Evolutionary conservation across 2,113 vertebrate species (phyloP), one percentile per base, ranked within the genome.

Genomic region (Chascanopsetta lugubris): DNA sequence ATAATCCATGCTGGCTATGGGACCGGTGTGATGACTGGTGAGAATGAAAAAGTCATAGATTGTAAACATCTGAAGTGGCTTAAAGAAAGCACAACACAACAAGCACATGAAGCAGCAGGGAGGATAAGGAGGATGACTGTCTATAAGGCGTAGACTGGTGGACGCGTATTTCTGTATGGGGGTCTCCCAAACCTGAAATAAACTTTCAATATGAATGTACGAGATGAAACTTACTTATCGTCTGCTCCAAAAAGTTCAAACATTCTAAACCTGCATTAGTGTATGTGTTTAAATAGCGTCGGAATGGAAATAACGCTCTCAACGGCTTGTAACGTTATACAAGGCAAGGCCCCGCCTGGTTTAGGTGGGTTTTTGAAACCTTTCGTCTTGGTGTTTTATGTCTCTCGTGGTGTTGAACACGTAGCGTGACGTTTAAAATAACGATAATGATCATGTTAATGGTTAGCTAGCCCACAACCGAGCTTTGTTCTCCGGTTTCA

Each of bases 401-500:
- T 27, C 36, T 21, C 11, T 61, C 22, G 8, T 17, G 20, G n/a
- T 49, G 32, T 20, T 2, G 7, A 48, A 40, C 4, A 55, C 18
- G 21, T 24, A 4, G 5, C 18, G 8, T 38, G 17, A 42, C 65
- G 40, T 2, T 0, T 43, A 43, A 34, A 47, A 34, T 1, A 76
- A 26, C 17, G 30, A 59, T 27, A 29, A 1, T 30, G 22, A 65
- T 48, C 72, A 46, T 25, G 59, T 61, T 20, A 74, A 70, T 34
- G 17, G 21, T 69, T 55, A 66, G 85, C 75, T 77, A 46, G 63
- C 78, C 61, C 59, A 76, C 69, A 78, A 79, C 53, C 72, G 80
- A 90, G 66, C 87, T 88, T 90, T 90, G 87, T 90, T 90, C 89
- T 85, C 77, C 17, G 43, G 22, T 80, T 80, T 79, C 36, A 83